Base-by-base conservation (phyloP, 2,888 invertebrate genomes). In the Vandiemenella viatica region DNA sequence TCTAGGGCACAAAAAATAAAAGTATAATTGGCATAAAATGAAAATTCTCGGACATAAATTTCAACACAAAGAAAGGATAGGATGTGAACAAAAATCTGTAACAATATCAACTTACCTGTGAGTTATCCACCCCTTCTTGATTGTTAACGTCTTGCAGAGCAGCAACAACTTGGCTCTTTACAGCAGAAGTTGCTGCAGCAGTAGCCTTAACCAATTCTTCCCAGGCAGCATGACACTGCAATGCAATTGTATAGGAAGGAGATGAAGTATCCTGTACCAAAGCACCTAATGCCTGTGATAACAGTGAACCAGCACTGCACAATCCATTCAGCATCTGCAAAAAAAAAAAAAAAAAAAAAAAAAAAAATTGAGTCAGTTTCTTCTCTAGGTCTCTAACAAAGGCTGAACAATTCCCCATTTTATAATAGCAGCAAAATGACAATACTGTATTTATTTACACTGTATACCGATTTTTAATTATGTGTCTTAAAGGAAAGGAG, bases 121-220 rank as follows among this genome's bases (percentile, higher is more conserved):
- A 38, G 8, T 50, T 22, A 1, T 21, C 45, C 8, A 22, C 40
- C 16, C 26, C 21, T 16, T 49, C 38, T 37, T 38, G 38, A 44
- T 57, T 67, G 53, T 67, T 68, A 61, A 70, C 66, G 56, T 75
- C 74, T 59, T 75, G 75, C 58, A 79, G 68, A 3, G 77, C 72
- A 23, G 74, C 69, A 17, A 77, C 70, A 44, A 79, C 74, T 57
- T 79, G 78, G 50, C 74, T 74, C 61, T 76, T 77, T 1, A 79
- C 77, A 1, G 77, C 75, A 53, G 75, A 74, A 54, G 75, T 77
- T 16, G 79, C 79, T 48, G 75, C 70, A 38, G 74, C 70, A 3
- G 79, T 78, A 1, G 77, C 75, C 61, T 74, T 69, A 6, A 72
- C 72, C 46, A 79, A 65, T 61, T 79, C 78, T 58, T 79, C 78